Base-by-base conservation (phyloP, 2,113 vertebrate species). In the Vidua macroura region DNA sequence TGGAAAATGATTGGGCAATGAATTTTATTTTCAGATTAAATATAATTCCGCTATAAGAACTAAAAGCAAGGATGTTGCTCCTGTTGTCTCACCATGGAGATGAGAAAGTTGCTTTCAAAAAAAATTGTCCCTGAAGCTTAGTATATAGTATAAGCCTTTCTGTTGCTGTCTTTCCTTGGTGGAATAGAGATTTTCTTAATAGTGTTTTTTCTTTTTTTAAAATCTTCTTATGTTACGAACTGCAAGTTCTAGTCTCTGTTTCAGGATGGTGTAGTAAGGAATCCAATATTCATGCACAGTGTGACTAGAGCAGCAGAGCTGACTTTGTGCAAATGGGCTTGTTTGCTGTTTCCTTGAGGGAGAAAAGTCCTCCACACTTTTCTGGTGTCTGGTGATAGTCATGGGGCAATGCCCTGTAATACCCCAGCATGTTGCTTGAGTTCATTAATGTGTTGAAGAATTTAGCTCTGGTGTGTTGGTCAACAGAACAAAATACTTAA, bases 231-330 rank as follows among this genome's bases (percentile, higher is more conserved):
- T 21, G 11, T 52, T 72, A 53, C 1, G 1, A 59, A 23, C 67
- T 69, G 30, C 15, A 55, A 58, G 44, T 67, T 74, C 6, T n/a
- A 59, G 44, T 55, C 12, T 80, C 33, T 83, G 28, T 78, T 58
- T 53, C 37, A 39, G 17, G 52, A 18, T 7, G 8, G 5, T 30
- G 48, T 43, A 49, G 60, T 72, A 23, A 77, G 52, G 46, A 69
- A 30, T 56, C 2, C 0, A 19, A 1, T 1, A 0, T 37, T 53
- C 3, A 2, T 37, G 70, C 10, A 11, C 37, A 31, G 46, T 0
- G 1, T 0, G 1, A 24, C 23, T 67, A 48, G 48, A 76, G 64
- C 69, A 31, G 51, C 53, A 66, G 74, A 89, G 35, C 30, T 88
- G 49, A 25, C 31, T 46, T 35, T 48, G 31, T 75, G 60, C 16